phyloP scores from a whole-genome alignment of 2,797 vertebrate genomes.

The Malurus leucopterus region DNA sequence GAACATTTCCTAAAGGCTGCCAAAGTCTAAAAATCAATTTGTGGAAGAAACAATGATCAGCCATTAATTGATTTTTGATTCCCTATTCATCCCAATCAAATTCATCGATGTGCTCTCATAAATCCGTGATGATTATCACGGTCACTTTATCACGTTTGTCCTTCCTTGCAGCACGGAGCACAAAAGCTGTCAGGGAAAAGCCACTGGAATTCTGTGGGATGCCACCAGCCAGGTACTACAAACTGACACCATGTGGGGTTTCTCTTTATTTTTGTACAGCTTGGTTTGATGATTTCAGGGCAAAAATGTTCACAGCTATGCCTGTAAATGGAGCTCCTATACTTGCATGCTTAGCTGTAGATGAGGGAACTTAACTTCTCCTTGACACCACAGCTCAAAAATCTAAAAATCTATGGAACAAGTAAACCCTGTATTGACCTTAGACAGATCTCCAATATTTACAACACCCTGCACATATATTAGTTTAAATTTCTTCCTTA shows the following conservation, averaged over 20 bases:
- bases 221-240: background rate
- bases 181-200: background rate
- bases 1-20: slow-evolving; percentile 6
- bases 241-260: background rate
- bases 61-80: slow-evolving; percentile 69
- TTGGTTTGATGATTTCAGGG: background rate
- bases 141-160: background rate
- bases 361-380: background rate
- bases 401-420: background rate
- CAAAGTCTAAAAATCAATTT: slow-evolving; percentile 62
- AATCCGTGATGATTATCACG: background rate
- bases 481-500: background rate
- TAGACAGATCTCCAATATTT: background rate
- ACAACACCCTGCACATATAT: background rate
- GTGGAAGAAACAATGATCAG: slow-evolving; percentile 56
- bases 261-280: background rate
- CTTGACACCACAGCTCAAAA: background rate
- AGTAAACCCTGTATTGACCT: background rate
- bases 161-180: background rate
- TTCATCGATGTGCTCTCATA: background rate
- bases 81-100: slow-evolving; percentile 36
- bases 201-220: background rate
- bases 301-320: background rate
- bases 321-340: background rate
- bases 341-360: background rate